Percentiles rank a stretch among this genome's conserved stretches.
Evolutionary conservation across 2,888 invertebrate genomes (phyloP).

Genomic region (Caenorhabditis plicata): DNA sequence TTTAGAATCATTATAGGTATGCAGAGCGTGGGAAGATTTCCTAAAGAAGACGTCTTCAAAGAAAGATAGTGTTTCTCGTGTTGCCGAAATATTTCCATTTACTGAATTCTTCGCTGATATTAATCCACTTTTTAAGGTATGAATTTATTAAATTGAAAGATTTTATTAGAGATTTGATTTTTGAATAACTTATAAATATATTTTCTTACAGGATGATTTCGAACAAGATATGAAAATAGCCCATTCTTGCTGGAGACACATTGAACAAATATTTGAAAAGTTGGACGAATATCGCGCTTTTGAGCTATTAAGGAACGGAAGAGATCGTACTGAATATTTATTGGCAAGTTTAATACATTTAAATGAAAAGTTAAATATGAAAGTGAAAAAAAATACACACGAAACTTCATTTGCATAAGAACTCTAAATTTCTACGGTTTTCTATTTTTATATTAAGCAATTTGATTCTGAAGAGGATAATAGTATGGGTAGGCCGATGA

Average conservation of each 20-base stretch:
- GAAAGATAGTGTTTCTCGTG: slow-evolving; percentile 62
- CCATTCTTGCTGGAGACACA: slow-evolving; percentile 87
- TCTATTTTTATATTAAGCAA: no score
- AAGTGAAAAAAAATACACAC: background rate
- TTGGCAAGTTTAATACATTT: slow-evolving; percentile 74
- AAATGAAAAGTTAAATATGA: background rate
- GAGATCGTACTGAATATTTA: slow-evolving; percentile 92
- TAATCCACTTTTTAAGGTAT: slow-evolving; percentile 84
- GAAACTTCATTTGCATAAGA: background rate
- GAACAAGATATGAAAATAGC: slow-evolving; percentile 70
- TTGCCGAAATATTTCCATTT: slow-evolving; percentile 87
- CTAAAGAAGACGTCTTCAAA: slow-evolving; percentile 70
- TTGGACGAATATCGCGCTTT: slow-evolving; percentile 97
- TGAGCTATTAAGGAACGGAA: slow-evolving; percentile 88
- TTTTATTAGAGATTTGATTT: background rate
- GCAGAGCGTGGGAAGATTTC: slow-evolving; percentile 80
- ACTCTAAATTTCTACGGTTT: no score
- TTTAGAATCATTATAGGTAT: slow-evolving; percentile 33
- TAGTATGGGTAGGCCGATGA: background rate
- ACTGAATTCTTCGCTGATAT: slow-evolving; percentile 88
- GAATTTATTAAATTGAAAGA: slow-evolving; percentile 3
- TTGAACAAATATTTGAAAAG: slow-evolving; percentile 91
- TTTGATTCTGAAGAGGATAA: background rate
- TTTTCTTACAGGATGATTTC: slow-evolving; percentile 29
- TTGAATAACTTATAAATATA: slow-evolving; percentile 5